Evolutionary conservation across 2,113 vertebrate genomes (phyloP).

Genomic region (Cyprinodon brontotheroides): DNA sequence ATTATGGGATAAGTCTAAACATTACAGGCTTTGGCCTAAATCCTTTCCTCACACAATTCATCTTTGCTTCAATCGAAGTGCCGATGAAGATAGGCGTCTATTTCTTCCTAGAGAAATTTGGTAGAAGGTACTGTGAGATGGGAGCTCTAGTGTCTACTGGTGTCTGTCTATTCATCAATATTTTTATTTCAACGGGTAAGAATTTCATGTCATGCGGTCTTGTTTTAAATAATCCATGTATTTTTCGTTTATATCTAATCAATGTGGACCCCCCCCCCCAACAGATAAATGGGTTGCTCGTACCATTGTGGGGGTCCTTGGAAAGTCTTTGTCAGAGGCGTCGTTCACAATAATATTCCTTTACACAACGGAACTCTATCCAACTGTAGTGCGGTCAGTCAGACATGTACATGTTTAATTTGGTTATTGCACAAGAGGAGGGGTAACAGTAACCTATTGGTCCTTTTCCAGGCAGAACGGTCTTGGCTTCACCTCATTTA

Average conservation of each 20-base stretch:
- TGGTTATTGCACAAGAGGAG: neutral
- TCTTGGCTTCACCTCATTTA: constrained; percentile 79
- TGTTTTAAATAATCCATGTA: neutral
- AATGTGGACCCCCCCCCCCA: constrained; percentile 5
- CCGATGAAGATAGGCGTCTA: constrained; percentile 75
- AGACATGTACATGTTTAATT: neutral
- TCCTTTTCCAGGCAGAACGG: constrained; percentile 83
- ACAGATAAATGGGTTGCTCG: constrained; percentile 75
- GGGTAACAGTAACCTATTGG: constrained; percentile 1
- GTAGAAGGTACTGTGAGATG: constrained; percentile 57
- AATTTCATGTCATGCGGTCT: neutral
- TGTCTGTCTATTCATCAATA: constrained; percentile 78
- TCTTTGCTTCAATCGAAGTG: constrained; percentile 75
- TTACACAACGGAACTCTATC: constrained; percentile 88
- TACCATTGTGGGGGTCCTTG: constrained; percentile 78
- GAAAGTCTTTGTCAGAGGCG: constrained; percentile 86
- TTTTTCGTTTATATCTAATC: neutral
- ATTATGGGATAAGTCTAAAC: constrained; percentile 81
- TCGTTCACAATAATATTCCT: constrained; percentile 85
- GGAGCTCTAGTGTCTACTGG: constrained; percentile 65
- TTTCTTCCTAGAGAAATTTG: constrained; percentile 67
- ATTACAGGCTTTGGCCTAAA: constrained; percentile 77
- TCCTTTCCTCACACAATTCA: constrained; percentile 73
- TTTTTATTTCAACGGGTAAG: constrained; percentile 78
- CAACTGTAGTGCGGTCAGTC: constrained; percentile 87